Evolutionary conservation across 2,797 vertebrate species (phyloP).

Genomic region (Heliangelus exortis): DNA sequence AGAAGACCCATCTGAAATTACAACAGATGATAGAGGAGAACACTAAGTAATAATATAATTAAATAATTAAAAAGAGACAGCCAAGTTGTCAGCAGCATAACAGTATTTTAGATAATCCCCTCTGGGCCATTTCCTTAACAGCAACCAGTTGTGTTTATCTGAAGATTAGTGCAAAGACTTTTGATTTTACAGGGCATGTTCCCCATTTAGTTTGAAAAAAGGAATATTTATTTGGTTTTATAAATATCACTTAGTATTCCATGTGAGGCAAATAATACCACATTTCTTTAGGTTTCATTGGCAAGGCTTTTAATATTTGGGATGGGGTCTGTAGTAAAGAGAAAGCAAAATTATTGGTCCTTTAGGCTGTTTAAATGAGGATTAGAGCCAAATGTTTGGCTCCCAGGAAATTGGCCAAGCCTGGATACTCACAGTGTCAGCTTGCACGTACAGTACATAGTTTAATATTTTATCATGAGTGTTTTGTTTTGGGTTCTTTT

Average conservation of each 20-base stretch:
- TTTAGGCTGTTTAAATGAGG: constrained; percentile 18
- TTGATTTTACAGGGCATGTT: constrained; percentile 39
- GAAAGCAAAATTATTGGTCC: constrained; percentile 23
- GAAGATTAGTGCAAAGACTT: constrained; percentile 33
- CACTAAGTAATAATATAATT: constrained; percentile 14
- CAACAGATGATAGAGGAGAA: not conserved
- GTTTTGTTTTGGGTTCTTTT: no score
- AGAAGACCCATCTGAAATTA: constrained; percentile 11
- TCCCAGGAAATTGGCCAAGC: constrained; percentile 58
- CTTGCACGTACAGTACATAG: constrained; percentile 53
- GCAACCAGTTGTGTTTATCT: constrained; percentile 62
- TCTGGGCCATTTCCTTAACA: constrained; percentile 53
- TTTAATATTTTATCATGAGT: constrained; percentile 42
- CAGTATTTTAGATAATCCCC: constrained; percentile 44
- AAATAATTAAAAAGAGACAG: constrained; percentile 22
- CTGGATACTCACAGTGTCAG: constrained; percentile 48
- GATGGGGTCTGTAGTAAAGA: not conserved
- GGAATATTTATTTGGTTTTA: not conserved
- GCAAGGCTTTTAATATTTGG: not conserved
- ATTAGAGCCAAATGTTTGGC: constrained; percentile 49
- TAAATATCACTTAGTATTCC: not conserved
- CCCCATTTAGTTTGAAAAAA: constrained; percentile 5
- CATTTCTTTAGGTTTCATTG: constrained; percentile 38
- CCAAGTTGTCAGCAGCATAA: constrained; percentile 58
- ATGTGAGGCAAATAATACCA: constrained; percentile 31